phyloP scores from a whole-genome alignment of 1,140 invertebrate species.

The Leptinotarsa texana region DNA sequence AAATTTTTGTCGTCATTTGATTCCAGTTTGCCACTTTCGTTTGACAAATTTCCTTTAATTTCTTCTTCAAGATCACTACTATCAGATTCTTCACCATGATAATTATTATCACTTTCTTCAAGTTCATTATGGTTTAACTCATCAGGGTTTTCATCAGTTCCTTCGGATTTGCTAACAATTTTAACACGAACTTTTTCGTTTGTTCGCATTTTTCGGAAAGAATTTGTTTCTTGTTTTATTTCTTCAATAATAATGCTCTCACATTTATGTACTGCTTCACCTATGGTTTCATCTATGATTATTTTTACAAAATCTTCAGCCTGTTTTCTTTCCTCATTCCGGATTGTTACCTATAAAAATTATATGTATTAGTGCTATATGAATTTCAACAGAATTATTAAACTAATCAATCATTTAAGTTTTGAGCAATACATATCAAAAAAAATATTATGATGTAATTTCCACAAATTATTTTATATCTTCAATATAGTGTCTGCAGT shows the following conservation, averaged over 20 bases:
- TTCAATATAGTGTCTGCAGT: no score
- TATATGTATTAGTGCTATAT: no score
- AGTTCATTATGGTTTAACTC: neutral
- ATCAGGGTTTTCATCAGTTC: neutral
- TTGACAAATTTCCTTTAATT: neutral
- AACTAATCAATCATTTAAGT: no score
- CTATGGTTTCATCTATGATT: conserved; percentile 25
- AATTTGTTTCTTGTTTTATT: neutral
- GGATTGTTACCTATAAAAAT: neutral
- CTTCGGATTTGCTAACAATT: conserved; percentile 1
- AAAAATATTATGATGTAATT: no score
- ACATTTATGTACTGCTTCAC: conserved; percentile 36
- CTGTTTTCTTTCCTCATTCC: conserved; percentile 10
- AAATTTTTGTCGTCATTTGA: neutral
- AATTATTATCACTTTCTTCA: neutral
- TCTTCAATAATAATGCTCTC: conserved; percentile 38
- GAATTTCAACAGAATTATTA: no score
- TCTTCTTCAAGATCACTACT: neutral
- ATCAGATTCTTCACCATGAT: neutral
- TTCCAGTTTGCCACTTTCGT: neutral
- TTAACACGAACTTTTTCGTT: conserved; percentile 8
- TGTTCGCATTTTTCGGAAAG: neutral
- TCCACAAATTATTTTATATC: no score
- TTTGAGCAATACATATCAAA: no score
- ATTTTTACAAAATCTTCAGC: conserved; percentile 2